phyloP scores from a whole-genome alignment of 2,113 vertebrate species.

The Chrysemys picta region DNA sequence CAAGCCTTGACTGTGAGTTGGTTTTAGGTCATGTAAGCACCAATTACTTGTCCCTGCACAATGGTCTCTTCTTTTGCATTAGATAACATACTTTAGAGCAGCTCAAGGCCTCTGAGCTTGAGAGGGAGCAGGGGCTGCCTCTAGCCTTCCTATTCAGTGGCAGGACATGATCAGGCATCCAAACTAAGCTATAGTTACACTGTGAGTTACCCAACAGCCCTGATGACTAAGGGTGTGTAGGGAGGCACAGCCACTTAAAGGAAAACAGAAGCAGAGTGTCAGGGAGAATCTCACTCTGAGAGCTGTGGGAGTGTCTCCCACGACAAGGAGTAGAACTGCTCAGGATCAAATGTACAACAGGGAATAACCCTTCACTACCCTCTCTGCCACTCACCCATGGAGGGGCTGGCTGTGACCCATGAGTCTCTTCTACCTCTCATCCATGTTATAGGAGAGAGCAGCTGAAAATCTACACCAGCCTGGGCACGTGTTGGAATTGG shows the following conservation, averaged over 20 bases:
- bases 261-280: not conserved
- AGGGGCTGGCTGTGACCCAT: not conserved
- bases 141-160: not conserved
- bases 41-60: constrained; percentile 5
- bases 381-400: not conserved
- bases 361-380: too few species aligned
- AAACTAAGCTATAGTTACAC: not conserved
- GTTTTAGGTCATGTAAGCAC: constrained; percentile 11
- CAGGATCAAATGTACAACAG: not conserved
- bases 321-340: not conserved
- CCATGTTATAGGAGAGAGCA: not conserved
- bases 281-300: not conserved
- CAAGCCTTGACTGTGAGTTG: constrained; percentile 1
- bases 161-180: not conserved
- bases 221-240: not conserved
- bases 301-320: not conserved
- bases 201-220: fast-evolving
- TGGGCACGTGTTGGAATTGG: not conserved
- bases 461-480: not conserved
- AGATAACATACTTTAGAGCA: not conserved
- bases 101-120: not conserved
- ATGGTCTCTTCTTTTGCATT: not conserved
- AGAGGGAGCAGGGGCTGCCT: not conserved
- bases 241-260: not conserved
- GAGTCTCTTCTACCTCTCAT: not conserved